Evolutionary conservation across 2,113 vertebrate genomes (phyloP).

Genomic region (Petroica traversi): DNA sequence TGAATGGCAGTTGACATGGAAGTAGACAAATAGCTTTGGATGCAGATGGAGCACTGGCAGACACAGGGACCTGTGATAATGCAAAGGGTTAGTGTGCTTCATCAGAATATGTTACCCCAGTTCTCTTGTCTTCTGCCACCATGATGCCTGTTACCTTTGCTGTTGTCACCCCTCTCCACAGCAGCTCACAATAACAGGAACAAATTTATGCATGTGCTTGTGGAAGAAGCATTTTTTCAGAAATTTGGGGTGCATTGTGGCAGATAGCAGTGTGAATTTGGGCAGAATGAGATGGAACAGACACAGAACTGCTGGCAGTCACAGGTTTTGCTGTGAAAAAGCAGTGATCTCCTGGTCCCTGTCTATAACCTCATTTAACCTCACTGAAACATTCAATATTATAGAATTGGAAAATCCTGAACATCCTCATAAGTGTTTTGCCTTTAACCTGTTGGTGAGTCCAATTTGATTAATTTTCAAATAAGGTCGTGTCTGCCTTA

Average conservation of each 20-base stretch:
- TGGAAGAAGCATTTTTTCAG: neutral
- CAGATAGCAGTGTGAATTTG: neutral
- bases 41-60: neutral
- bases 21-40: neutral
- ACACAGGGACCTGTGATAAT: neutral
- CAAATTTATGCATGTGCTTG: neutral
- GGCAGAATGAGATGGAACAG: neutral
- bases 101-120: neutral
- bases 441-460: neutral
- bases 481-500: slow-evolving; percentile 61
- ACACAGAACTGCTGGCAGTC: neutral
- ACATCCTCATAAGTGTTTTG: neutral
- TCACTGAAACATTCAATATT: neutral
- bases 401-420: neutral
- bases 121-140: neutral
- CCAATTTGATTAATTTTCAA: slow-evolving; percentile 64
- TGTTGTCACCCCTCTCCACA: neutral
- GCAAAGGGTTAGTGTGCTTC: neutral
- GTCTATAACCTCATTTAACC: neutral
- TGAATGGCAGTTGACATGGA: neutral
- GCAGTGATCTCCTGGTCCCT: neutral
- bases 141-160: neutral
- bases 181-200: neutral
- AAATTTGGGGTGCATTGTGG: neutral
- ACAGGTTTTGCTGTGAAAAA: neutral